phyloP scores from a whole-genome alignment of 2,888 invertebrate species.

The Chymomyza fuscimana region DNA sequence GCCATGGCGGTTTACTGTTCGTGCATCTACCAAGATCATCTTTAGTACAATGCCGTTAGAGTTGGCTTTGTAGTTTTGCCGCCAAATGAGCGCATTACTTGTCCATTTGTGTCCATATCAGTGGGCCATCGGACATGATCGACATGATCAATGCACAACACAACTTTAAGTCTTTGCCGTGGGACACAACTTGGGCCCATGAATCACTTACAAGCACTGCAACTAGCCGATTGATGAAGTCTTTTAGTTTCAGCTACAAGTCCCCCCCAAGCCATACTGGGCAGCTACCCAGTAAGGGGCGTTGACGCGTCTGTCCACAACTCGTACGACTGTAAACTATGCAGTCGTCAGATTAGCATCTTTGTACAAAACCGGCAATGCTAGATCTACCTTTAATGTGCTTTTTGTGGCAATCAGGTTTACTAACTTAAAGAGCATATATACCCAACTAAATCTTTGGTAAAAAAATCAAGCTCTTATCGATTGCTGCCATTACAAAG shows the following conservation, averaged over 20 bases:
- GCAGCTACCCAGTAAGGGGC: slow-evolving; percentile 20
- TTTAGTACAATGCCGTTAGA: slow-evolving; percentile 58
- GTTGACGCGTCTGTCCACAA: slow-evolving; percentile 9
- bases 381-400: no score
- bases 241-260: slow-evolving; percentile 6
- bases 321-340: slow-evolving; percentile 16
- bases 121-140: slow-evolving; percentile 62
- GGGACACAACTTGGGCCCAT: slow-evolving; percentile 44
- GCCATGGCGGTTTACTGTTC: background rate
- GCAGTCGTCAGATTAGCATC: slow-evolving; percentile 2
- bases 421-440: no score
- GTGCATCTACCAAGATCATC: background rate
- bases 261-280: slow-evolving; percentile 18
- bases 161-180: slow-evolving; percentile 38
- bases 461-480: background rate
- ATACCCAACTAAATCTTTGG: no score
- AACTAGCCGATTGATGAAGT: slow-evolving; percentile 11
- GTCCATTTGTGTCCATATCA: slow-evolving; percentile 65
- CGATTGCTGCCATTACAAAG: background rate
- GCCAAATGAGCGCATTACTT: slow-evolving; percentile 59
- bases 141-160: slow-evolving; percentile 26
- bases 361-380: background rate
- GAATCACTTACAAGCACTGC: slow-evolving; percentile 55
- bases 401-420: no score
- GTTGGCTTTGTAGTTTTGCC: slow-evolving; percentile 64